These are phyloP conservation scores for Pasiphila rectangulata DNA, from an alignment of 2,888 invertebrate genomes.

Conservation along the genomic window DNA sequence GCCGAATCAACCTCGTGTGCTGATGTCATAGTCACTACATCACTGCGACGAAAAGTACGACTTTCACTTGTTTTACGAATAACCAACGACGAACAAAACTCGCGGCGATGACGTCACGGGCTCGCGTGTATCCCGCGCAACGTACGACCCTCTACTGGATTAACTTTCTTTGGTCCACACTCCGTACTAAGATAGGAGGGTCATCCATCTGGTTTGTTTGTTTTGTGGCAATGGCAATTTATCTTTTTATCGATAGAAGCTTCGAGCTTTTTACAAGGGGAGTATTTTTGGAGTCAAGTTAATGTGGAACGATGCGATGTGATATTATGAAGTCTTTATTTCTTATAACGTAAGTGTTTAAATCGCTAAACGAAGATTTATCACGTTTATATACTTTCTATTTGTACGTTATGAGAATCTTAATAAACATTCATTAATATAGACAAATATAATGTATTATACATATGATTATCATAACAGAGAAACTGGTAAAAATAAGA, in stretches of 20 bases:
- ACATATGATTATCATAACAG: too few species aligned
- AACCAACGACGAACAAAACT: too few species aligned
- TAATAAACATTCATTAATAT: too few species aligned
- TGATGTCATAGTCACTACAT: too few species aligned
- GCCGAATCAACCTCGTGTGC: too few species aligned
- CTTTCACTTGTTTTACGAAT: conserved; percentile 22
- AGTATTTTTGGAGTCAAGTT: conserved; percentile 6
- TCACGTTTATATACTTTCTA: background rate
- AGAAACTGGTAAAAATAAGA: too few species aligned
- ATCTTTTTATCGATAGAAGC: conserved; percentile 35
- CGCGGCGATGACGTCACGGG: conserved; percentile 35
- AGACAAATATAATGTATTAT: too few species aligned
- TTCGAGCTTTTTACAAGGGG: conserved; percentile 30
- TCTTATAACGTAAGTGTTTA: conserved; percentile 1
- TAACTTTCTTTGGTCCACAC: too few species aligned
- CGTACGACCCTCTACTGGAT: conserved; percentile 48
- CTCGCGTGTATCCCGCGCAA: conserved; percentile 40
- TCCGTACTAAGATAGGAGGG: conserved; percentile 33
- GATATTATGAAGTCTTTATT: conserved; percentile 4
- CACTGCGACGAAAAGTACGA: too few species aligned
- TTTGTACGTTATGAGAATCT: too few species aligned
- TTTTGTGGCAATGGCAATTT: conserved; percentile 36
- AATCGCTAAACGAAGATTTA: background rate
- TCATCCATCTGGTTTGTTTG: conserved; percentile 37
- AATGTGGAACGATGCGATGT: too few species aligned